Conservation (phyloP, 1,140 invertebrate genomes). For the Drosophila nigromelanica region DNA sequence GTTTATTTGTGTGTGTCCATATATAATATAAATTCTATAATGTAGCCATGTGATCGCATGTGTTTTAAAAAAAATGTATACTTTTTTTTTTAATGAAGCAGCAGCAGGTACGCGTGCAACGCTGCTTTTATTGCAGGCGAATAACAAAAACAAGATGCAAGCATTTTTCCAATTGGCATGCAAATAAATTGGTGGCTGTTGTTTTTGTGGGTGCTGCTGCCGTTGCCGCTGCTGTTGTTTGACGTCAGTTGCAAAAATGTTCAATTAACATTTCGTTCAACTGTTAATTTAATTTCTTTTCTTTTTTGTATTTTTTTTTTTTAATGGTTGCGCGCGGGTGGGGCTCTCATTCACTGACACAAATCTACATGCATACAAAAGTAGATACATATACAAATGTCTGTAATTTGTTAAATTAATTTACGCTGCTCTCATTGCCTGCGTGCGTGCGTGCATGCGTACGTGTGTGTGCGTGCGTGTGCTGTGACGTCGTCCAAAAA, state of each 20-base stretch:
- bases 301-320: slow-evolving; percentile 16
- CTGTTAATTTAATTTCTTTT: slow-evolving; percentile 31
- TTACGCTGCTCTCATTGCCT: slow-evolving; percentile 50
- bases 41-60: slow-evolving; percentile 46
- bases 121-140: slow-evolving; percentile 27
- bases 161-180: slow-evolving; percentile 21
- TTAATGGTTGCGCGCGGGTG: slow-evolving; percentile 35
- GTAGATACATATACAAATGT: neutral
- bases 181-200: slow-evolving; percentile 26
- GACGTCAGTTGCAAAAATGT: slow-evolving; percentile 53
- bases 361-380: slow-evolving; percentile 9
- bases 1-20: slow-evolving; percentile 9
- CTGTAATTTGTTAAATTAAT: slow-evolving; percentile 78
- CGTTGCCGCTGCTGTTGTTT: slow-evolving; percentile 19
- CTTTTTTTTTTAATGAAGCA: slow-evolving; percentile 24
- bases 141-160: slow-evolving; percentile 33
- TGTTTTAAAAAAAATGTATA: slow-evolving; percentile 18
- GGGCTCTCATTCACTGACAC: slow-evolving; percentile 17
- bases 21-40: slow-evolving; percentile 43
- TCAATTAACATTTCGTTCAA: slow-evolving; percentile 49
- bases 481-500: slow-evolving; percentile 35
- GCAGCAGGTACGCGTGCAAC: slow-evolving; percentile 20
- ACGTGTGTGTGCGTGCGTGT: slow-evolving; percentile 42
- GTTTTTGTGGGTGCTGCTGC: slow-evolving; percentile 20
- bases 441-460: slow-evolving; percentile 1